Percentiles rank a stretch among this genome's conserved stretches.
phyloP scores from a whole-genome alignment of 2,797 vertebrate species.

The Esox masquinongy region DNA sequence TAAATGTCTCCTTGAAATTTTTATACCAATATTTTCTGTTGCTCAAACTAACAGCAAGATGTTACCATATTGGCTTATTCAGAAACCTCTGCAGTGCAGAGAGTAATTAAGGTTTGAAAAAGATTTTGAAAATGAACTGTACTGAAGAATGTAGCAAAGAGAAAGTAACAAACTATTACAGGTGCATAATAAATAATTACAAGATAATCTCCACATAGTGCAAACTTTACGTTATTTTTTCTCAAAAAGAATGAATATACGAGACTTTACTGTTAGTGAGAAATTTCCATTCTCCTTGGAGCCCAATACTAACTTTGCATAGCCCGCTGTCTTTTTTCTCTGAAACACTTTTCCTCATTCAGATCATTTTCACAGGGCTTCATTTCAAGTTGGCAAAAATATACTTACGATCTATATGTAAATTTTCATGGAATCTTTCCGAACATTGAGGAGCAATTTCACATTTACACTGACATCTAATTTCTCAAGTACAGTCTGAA shows the following conservation, averaged over 20 bases:
- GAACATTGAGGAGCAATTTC: constrained; percentile 84
- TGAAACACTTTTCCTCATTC: constrained; percentile 68
- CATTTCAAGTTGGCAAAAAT: constrained; percentile 76
- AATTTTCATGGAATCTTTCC: constrained; percentile 84
- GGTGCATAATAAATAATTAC: constrained; percentile 42
- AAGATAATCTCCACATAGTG: constrained; percentile 47
- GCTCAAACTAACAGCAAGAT: not conserved
- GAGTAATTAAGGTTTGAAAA: not conserved
- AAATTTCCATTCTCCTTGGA: constrained; percentile 61
- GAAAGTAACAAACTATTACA: not conserved
- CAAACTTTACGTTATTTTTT: constrained; percentile 69
- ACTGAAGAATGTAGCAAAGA: not conserved
- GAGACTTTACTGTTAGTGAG: constrained; percentile 65
- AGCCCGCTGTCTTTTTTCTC: constrained; percentile 54
- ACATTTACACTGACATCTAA: constrained; percentile 86
- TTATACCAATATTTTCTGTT: not conserved
- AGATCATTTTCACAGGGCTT: constrained; percentile 76
- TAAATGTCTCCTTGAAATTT: not conserved
- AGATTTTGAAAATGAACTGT: no score
- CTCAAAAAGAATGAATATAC: constrained; percentile 57
- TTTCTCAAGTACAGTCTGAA: constrained; percentile 82
- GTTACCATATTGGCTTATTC: no score
- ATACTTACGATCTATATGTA: constrained; percentile 82
- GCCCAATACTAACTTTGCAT: constrained; percentile 72
- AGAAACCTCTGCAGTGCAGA: not conserved